Percentiles rank a stretch among this genome's conserved stretches.
Conservation (phyloP, 1,140 invertebrate species). For the Bombus consobrinus region DNA sequence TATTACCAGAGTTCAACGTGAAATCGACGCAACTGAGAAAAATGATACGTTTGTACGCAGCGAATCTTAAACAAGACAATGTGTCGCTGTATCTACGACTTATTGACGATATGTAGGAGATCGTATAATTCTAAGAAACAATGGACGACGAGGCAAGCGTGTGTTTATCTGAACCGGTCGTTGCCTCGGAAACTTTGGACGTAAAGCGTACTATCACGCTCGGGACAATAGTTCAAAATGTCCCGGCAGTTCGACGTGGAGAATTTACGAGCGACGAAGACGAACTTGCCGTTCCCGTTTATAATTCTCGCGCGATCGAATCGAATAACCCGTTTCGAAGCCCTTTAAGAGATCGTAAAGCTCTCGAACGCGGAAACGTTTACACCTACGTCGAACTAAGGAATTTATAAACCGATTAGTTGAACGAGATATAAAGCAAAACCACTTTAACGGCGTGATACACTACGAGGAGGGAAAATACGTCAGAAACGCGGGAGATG, state of each 20-base stretch:
- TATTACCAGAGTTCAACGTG: too few species aligned
- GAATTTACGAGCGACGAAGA: constrained; percentile 24
- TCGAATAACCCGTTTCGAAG: not conserved
- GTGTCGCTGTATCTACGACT: too few species aligned
- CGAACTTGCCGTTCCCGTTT: constrained; percentile 1
- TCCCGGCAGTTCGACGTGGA: not conserved
- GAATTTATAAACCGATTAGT: not conserved
- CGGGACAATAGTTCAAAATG: not conserved
- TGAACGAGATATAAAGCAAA: constrained; percentile 41
- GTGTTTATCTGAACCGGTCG: constrained; percentile 12
- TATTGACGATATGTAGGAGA: not conserved
- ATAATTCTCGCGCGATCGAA: constrained; percentile 13
- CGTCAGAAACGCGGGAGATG: not conserved
- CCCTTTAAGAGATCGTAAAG: not conserved
- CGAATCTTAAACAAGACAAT: not conserved
- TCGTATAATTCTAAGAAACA: not conserved
- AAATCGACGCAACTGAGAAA: too few species aligned
- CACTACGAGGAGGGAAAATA: not conserved
- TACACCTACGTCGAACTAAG: too few species aligned
- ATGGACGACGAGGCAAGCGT: not conserved
- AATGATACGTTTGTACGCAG: too few species aligned
- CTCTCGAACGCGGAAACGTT: not conserved
- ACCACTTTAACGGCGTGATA: constrained; percentile 18
- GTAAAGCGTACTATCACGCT: not conserved
- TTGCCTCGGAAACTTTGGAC: constrained; percentile 2